Evolutionary conservation across 2,888 invertebrate species (phyloP).

Genomic region (Drosophila barbarae): DNA sequence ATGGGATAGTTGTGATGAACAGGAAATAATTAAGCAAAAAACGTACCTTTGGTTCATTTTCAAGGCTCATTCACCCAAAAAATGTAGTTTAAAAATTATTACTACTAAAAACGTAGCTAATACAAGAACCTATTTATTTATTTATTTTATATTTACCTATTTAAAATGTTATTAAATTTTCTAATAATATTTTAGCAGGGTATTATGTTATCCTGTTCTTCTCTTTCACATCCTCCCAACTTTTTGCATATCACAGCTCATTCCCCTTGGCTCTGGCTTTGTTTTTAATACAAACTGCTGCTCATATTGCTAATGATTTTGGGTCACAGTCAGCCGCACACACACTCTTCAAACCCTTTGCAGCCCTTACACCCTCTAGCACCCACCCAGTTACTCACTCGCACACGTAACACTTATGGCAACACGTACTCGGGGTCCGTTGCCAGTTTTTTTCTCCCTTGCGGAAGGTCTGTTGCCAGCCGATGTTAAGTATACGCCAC

Average conservation of each 20-base stretch:
- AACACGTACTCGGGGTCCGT: constrained; percentile 57
- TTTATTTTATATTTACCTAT: neutral
- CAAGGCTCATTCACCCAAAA: no score
- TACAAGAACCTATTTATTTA: neutral
- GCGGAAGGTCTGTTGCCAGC: constrained; percentile 16
- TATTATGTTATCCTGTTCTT: neutral
- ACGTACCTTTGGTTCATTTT: neutral
- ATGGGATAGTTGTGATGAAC: constrained; percentile 1
- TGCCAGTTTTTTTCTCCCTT: constrained; percentile 18
- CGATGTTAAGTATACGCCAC: constrained; percentile 53
- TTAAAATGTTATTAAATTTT: neutral
- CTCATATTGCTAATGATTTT: constrained; percentile 75
- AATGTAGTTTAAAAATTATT: no score
- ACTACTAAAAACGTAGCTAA: neutral
- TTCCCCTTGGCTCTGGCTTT: constrained; percentile 46
- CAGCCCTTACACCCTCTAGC: constrained; percentile 11
- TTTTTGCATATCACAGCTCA: constrained; percentile 55
- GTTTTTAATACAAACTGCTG: constrained; percentile 71
- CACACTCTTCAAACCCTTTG: constrained; percentile 64
- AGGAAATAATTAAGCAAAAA: no score
- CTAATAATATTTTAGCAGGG: neutral
- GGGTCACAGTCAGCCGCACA: constrained; percentile 61
- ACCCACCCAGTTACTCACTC: constrained; percentile 43
- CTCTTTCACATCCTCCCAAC: neutral
- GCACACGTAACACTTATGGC: constrained; percentile 59